A percentile compares a stretch with the other conserved stretches of the same genome.
Evolutionary conservation across 2,797 vertebrate species (phyloP).

Genomic region (Notamacropus eugenii): DNA sequence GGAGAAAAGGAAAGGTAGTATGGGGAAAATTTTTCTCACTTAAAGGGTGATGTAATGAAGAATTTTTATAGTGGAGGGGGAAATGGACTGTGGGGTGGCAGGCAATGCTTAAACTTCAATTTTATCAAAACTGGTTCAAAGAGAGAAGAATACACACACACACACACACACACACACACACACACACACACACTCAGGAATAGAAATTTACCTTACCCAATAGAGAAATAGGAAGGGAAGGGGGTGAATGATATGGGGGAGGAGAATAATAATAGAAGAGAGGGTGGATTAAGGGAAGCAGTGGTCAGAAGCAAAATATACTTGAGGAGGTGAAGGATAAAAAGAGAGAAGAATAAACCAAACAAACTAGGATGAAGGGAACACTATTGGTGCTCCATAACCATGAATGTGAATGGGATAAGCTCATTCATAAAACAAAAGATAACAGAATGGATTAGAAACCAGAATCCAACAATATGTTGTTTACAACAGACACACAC

Average conservation of each 20-base stretch:
- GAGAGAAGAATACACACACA: not conserved
- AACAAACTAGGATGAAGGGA: not conserved
- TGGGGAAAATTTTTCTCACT: not conserved
- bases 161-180: not conserved
- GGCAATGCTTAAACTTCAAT: not conserved
- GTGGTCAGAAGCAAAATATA: not conserved
- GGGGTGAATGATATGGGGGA: not conserved
- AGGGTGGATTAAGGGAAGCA: not conserved
- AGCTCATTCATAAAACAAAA: not conserved
- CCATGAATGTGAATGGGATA: not conserved
- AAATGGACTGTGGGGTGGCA: not conserved
- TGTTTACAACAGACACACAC: not conserved
- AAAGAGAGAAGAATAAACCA: slow-evolving; percentile 15
- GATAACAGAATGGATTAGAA: not conserved
- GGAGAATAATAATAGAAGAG: not conserved
- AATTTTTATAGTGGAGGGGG: not conserved
- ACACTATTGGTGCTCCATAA: slow-evolving; percentile 19
- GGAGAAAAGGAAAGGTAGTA: not conserved
- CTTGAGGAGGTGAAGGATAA: not conserved
- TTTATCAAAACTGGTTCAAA: slow-evolving; percentile 16
- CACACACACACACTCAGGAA: not conserved
- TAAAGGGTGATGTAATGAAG: not conserved
- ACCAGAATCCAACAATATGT: not conserved
- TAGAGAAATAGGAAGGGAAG: not conserved
- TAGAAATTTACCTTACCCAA: not conserved